These are phyloP conservation scores for Montipora capricornis DNA, from an alignment of 64 coral and sea anemone genomes.

Conservation along the genomic window DNA sequence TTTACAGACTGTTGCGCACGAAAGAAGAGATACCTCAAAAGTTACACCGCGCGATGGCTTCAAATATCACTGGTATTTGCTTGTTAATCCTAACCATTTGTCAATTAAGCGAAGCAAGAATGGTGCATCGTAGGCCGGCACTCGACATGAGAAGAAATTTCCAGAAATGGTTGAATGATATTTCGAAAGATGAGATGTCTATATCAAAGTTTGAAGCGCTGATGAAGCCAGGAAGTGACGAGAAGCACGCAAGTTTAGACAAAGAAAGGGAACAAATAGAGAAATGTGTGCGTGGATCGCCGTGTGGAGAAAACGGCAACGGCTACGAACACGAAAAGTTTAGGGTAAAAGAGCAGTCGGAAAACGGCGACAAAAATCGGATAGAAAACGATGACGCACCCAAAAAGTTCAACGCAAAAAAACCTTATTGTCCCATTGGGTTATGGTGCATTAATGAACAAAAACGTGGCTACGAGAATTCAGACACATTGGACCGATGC, in stretches of 20 bases:
- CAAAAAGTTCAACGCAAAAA: not conserved
- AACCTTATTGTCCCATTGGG: constrained; percentile 38
- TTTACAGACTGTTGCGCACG: not conserved
- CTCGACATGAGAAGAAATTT: constrained; percentile 5
- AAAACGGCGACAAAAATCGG: not conserved
- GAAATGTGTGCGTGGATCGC: constrained; percentile 33
- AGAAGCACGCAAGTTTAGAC: not conserved
- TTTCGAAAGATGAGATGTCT: not conserved
- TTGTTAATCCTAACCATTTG: constrained; percentile 4
- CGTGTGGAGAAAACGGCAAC: not conserved
- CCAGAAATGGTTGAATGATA: not conserved
- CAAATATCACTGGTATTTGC: not conserved
- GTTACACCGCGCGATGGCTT: not conserved
- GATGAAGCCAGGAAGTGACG: not conserved
- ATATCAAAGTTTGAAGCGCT: not conserved
- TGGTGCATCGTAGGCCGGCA: not conserved
- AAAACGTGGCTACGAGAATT: constrained; percentile 22
- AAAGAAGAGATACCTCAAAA: not conserved
- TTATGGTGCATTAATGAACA: constrained; percentile 48
- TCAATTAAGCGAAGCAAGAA: constrained; percentile 1
- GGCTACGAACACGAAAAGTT: not conserved
- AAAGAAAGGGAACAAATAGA: not conserved
- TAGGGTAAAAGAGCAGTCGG: not conserved
- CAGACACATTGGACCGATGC: not conserved
- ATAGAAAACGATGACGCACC: not conserved